Evolutionary conservation across 2,797 vertebrate genomes (phyloP).

Genomic region (Chelon labrosus): DNA sequence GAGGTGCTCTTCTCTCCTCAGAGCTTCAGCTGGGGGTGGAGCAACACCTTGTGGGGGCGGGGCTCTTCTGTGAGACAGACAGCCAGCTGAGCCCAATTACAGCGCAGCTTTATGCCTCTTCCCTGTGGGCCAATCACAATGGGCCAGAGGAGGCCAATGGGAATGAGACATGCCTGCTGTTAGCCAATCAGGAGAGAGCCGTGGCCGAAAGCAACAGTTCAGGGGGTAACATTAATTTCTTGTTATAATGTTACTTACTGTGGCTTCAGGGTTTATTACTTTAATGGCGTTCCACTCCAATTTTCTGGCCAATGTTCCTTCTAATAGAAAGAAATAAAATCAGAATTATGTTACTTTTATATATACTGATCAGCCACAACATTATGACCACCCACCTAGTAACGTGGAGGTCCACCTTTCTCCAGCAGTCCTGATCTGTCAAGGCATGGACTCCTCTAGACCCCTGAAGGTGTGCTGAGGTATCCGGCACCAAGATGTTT

Average conservation of each 20-base stretch:
- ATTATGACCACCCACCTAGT: no score
- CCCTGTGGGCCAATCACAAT: constrained; percentile 81
- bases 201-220: constrained; percentile 71
- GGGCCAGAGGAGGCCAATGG: constrained; percentile 80
- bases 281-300: background rate
- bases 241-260: background rate
- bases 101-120: constrained; percentile 74
- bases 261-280: background rate
- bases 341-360: no score
- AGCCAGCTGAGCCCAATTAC: constrained; percentile 80
- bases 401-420: no score
- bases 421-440: no score
- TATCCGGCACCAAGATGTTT: no score
- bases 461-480: no score
- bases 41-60: constrained; percentile 79
- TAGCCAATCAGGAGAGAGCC: constrained; percentile 79
- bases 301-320: background rate
- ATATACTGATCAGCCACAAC: no score
- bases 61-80: constrained; percentile 73
- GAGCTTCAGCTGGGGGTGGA: constrained; percentile 82
- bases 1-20: constrained; percentile 79
- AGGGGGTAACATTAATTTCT: constrained; percentile 75
- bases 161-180: constrained; percentile 71
- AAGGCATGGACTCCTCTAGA: no score
- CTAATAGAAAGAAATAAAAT: no score